phyloP scores from a whole-genome alignment of 1,140 invertebrate genomes.

The Latrodectus geometricus region DNA sequence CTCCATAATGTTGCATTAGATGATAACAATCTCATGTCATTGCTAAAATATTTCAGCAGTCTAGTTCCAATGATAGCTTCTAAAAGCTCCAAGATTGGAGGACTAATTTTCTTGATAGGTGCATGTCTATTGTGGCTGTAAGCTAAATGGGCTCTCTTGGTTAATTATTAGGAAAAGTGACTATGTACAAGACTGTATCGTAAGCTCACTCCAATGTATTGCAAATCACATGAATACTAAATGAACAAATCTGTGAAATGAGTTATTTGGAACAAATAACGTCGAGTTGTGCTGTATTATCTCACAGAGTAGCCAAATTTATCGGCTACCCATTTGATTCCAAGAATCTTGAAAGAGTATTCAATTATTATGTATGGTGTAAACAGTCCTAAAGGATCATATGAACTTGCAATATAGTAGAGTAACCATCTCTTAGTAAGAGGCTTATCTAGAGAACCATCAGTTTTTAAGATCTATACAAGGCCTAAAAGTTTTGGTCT shows the following conservation, averaged over 20 bases:
- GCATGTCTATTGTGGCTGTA: background rate
- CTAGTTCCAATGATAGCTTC: background rate
- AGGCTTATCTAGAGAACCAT: background rate
- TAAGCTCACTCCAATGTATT: constrained; percentile 14
- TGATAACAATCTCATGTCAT: background rate
- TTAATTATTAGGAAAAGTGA: background rate
- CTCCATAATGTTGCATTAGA: constrained; percentile 5
- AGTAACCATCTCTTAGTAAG: constrained; percentile 10
- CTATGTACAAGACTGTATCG: background rate
- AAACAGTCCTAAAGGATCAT: constrained; percentile 20
- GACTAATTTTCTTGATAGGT: constrained; percentile 7
- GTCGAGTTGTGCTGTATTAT: background rate
- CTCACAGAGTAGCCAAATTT: background rate
- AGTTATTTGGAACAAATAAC: background rate
- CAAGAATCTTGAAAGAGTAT: constrained; percentile 26
- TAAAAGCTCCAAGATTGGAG: background rate
- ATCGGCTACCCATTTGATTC: background rate
- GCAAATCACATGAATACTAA: background rate
- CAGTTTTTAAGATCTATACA: background rate
- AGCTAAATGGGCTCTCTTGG: background rate
- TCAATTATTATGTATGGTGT: background rate
- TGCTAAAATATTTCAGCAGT: constrained; percentile 18
- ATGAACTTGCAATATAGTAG: background rate
- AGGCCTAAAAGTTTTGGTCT: constrained; percentile 2
- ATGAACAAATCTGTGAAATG: background rate